Base-by-base conservation (phyloP, 2,888 invertebrate genomes). In the Tetragonula carbonaria region DNA sequence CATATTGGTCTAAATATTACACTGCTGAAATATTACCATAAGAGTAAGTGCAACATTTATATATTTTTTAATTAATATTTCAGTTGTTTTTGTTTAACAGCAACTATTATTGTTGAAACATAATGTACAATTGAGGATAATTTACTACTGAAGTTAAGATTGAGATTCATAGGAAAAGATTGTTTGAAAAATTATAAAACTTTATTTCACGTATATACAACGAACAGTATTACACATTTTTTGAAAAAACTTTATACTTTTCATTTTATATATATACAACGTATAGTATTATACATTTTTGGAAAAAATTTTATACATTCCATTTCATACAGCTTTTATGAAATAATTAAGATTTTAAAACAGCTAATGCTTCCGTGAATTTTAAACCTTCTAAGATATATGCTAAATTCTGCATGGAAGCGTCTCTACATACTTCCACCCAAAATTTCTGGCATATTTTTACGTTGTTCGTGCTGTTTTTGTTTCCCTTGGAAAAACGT, bases 401-500 rank as follows among this genome's bases (percentile, higher is more conserved):
- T 0, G 97, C 95, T 74, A 98, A 96, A 93, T 97, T 97, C 90
- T 98, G 98, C 0, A 97, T 95, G 0, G 97, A 97, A 0, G 98
- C 98, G 91, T 98, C 98, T 80, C 0, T 28, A 97, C 97, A 86
- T 97, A 97, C 97, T 85, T 97, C 97, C 81, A 97, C 97, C 98
- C 98, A n/a, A 99, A 67, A 98, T 95, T 80, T 96, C 96, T 8
- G 99, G 95, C 97, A 99, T 97, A 89, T 96, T 96, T 85, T 96
- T 96, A 14, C 97, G 97, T 74, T 97, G 96, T 6, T 96, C 96
- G 1, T 94, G 95, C 21, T 96, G 96, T 0, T 96, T 96, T 0
- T 96, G 95, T 91, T 97, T 96, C 3, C 96, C 96, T 92, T 97
- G 96, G 90, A 98, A 98, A 94, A 96, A 98, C 70, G 96, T 96